A percentile compares a stretch with the other conserved stretches of the same genome.
phyloP scores from a whole-genome alignment of 2,888 invertebrate genomes.

The Agrilus biguttatus region DNA sequence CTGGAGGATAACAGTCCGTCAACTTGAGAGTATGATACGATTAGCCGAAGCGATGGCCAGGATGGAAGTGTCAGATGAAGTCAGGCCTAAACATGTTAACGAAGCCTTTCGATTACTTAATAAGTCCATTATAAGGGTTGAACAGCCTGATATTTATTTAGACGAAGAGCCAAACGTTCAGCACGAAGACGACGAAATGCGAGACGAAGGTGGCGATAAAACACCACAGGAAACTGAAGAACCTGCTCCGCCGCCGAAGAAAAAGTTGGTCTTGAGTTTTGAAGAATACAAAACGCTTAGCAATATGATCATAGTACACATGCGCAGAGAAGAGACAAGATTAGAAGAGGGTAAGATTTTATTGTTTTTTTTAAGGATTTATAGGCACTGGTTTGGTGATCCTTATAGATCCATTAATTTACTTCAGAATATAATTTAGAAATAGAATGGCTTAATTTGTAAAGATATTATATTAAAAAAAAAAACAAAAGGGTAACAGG shows the following conservation, averaged over 20 bases:
- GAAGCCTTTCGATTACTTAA: conserved; percentile 79
- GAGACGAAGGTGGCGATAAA: conserved; percentile 21
- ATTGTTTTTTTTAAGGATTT: conserved; percentile 7
- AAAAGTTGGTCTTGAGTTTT: conserved; percentile 70
- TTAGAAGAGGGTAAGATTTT: conserved; percentile 41
- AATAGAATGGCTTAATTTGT: too few relatives aligned
- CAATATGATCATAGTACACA: conserved; percentile 78
- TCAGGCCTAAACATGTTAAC: conserved; percentile 73
- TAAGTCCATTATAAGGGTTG: conserved; percentile 93
- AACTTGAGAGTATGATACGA: conserved; percentile 89
- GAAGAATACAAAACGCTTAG: conserved; percentile 89
- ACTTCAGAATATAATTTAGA: too few relatives aligned
- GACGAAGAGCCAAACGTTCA: conserved; percentile 59
- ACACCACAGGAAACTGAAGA: conserved; percentile 29
- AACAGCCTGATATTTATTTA: conserved; percentile 91
- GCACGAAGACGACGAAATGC: conserved; percentile 41
- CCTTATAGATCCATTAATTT: too few relatives aligned
- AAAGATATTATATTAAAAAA: too few relatives aligned
- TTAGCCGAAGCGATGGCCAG: conserved; percentile 94
- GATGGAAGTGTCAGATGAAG: conserved; percentile 87
- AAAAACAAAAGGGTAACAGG: too few relatives aligned
- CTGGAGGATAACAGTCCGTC: conserved; percentile 95
- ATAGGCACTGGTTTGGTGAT: too few relatives aligned
- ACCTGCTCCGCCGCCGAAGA: conserved; percentile 35
- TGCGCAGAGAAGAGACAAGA: conserved; percentile 70